A percentile compares a stretch with the other conserved stretches of the same genome.
Evolutionary conservation across 2,797 vertebrate species (phyloP).

Genomic region (Fistularia tabacaria): DNA sequence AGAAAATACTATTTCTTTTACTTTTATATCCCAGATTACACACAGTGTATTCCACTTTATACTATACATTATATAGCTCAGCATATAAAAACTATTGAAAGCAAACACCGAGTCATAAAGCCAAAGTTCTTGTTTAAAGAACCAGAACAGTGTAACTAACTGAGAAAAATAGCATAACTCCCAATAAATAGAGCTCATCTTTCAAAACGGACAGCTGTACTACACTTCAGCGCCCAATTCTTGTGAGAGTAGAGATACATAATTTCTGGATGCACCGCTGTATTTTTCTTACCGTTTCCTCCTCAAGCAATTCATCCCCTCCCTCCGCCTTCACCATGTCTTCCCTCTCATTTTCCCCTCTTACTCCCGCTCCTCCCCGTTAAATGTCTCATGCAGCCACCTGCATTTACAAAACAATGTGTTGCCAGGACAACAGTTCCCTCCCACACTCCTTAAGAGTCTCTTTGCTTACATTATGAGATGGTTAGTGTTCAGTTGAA

Average conservation of each 20-base stretch:
- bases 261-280: background rate
- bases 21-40: too few species aligned
- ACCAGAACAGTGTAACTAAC: too few species aligned
- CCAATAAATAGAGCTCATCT: too few species aligned
- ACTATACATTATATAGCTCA: too few species aligned
- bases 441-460: slow-evolving; percentile 46
- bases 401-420: slow-evolving; percentile 65
- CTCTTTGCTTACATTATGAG: slow-evolving; percentile 33
- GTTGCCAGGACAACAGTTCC: slow-evolving; percentile 55
- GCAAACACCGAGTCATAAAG: too few species aligned
- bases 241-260: too few species aligned
- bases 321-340: slow-evolving; percentile 19
- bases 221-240: too few species aligned
- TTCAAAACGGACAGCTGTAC: background rate
- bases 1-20: too few species aligned
- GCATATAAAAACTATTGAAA: too few species aligned
- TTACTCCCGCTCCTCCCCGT: slow-evolving; percentile 19
- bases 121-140: too few species aligned
- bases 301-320: background rate
- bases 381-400: slow-evolving; percentile 51
- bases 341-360: slow-evolving; percentile 47
- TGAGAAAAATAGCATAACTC: too few species aligned
- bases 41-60: too few species aligned
- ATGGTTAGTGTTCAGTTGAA: slow-evolving; percentile 25
- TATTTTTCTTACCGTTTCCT: slow-evolving; percentile 29